Conservation (phyloP, 2,797 vertebrate genomes). For the Tenualosa ilisha region DNA sequence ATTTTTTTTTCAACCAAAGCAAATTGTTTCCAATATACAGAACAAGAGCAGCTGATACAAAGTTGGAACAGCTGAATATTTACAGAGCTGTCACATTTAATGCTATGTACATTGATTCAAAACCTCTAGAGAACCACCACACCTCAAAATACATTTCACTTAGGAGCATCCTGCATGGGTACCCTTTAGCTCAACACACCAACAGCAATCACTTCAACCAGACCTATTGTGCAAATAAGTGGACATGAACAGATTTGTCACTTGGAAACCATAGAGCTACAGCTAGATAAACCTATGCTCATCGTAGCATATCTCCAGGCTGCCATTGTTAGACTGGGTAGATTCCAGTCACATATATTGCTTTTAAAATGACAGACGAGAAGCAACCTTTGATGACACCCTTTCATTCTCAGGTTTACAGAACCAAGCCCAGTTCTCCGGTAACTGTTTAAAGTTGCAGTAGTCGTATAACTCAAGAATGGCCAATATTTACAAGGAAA, state of each 20-base stretch:
- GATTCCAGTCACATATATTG: neutral
- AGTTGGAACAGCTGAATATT: conserved; percentile 67
- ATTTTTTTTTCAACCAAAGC: conserved; percentile 61
- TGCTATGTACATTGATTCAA: conserved; percentile 65
- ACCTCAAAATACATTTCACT: conserved; percentile 17
- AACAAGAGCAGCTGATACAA: conserved; percentile 68
- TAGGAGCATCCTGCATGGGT: conserved; percentile 4
- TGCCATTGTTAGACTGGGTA: neutral
- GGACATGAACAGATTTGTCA: neutral
- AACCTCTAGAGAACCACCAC: conserved; percentile 60
- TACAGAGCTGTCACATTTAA: conserved; percentile 68
- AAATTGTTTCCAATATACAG: conserved; percentile 73
- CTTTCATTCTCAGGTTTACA: neutral
- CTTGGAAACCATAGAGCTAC: neutral
- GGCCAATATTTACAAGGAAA: conserved; percentile 18
- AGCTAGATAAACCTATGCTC: neutral
- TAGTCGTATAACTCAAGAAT: neutral
- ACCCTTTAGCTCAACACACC: conserved; percentile 3
- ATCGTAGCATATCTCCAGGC: neutral
- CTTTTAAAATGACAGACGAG: neutral
- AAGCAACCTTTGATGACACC: neutral
- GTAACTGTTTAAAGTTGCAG: conserved; percentile 14
- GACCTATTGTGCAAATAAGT: conserved; percentile 20
- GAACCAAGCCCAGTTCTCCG: neutral
- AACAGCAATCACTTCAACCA: conserved; percentile 18